Base-by-base conservation (phyloP, 2,113 vertebrate genomes). In the Tonatia bakeri region DNA sequence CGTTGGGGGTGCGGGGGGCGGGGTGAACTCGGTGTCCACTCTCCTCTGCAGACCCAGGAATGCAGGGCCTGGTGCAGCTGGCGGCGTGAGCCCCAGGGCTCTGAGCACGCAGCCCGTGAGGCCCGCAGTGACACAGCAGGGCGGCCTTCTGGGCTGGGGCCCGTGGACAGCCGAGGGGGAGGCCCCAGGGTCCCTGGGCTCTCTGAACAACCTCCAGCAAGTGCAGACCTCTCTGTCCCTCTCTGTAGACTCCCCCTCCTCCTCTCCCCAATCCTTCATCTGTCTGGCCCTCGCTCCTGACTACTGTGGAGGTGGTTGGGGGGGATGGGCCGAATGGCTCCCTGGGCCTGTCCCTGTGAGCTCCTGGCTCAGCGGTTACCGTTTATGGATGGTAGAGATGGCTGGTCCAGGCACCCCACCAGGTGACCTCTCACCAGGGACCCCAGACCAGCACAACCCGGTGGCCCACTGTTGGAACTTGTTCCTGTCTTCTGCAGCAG, bases 1-100 rank as follows among this genome's bases (percentile, higher is more conserved):
- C 0, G 3, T 0, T 4, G 75, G 45, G 20, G 47, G 40, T 36
- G 12, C 11, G 4, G 17, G 73, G n/a, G n/a, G n/a, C n/a, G n/a
- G n/a, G 9, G 45, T 17, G 36, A 54, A 43, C 24, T 65, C 45
- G 43, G 1, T 10, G 59, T 31, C 45, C 4, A 3, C 45, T 4
- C 33, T 65, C 33, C 40, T 43, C 56, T 59, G 8, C 1, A 3
- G 56, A 33, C 33, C 24, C 26, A 3, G 1, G 56, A 61, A 33
- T 40, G 40, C 33, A 47, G 67, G 13, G 40, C 79, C 33, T 89
- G 87, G 20, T n/a, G 38, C 38, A 31, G 69, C 43, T 4, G 24
- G 67, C 17, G 31, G 19, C 15, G 16, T 64, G 33, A 12, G 75
- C 26, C 54, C 22, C 4, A 14, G 33, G 38, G 38, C 31, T 45